A percentile compares a stretch with the other conserved stretches of the same genome.
phyloP scores from a whole-genome alignment of 2,888 invertebrate genomes.

The Geotrupes spiniger region DNA sequence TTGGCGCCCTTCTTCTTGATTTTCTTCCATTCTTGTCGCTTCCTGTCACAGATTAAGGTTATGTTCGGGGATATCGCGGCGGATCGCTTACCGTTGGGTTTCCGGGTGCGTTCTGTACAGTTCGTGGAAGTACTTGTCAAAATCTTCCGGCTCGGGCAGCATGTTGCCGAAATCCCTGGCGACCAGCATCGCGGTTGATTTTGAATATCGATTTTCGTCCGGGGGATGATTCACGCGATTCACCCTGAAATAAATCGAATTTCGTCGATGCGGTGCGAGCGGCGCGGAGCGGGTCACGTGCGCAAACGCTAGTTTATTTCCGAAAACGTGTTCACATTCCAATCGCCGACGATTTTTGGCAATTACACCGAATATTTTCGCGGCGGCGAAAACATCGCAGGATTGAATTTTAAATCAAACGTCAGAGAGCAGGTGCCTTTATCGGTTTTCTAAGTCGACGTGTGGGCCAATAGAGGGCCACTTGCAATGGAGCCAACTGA shows the following conservation, averaged over 20 bases:
- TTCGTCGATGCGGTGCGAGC: slow-evolving; percentile 13
- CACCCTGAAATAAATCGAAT: slow-evolving; percentile 20
- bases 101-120: slow-evolving; percentile 46
- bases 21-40: slow-evolving; percentile 49
- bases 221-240: slow-evolving; percentile 26
- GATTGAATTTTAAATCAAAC: too few relatives aligned
- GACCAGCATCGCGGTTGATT: slow-evolving; percentile 17
- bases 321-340: background rate
- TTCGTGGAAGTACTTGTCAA: slow-evolving; percentile 46
- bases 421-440: too few relatives aligned
- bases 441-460: too few relatives aligned
- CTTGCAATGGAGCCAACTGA: too few relatives aligned
- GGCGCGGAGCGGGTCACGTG: background rate
- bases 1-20: slow-evolving; percentile 46
- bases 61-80: slow-evolving; percentile 6
- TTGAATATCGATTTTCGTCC: slow-evolving; percentile 22
- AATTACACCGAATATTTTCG: too few relatives aligned
- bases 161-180: slow-evolving; percentile 34
- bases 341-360: background rate
- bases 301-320: slow-evolving; percentile 1
- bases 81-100: slow-evolving; percentile 42
- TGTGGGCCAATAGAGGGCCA: too few relatives aligned
- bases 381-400: too few relatives aligned
- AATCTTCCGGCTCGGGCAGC: slow-evolving; percentile 49
- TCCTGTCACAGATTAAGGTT: slow-evolving; percentile 35